Evolutionary conservation across 2,113 vertebrate species (phyloP), one percentile per base, ranked within the genome.

Genomic region (Vombatus ursinus): DNA sequence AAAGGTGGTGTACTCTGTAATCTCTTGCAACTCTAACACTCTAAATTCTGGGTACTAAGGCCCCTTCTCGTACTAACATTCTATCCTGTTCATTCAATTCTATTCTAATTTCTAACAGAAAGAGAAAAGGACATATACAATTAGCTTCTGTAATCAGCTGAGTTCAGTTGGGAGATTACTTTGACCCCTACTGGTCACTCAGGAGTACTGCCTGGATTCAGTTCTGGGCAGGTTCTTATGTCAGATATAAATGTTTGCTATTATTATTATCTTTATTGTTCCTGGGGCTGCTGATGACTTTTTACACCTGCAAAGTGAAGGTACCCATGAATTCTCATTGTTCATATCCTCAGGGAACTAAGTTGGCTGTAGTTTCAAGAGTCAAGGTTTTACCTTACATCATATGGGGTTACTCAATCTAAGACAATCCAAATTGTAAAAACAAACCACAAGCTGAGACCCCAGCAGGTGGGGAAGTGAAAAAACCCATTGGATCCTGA

Each of bases 131-230:
- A 9, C 2, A 44, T 89, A 90, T 0, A 26, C 49, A 37, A 91
- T 92, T 91, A 48, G 68, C 92, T 52, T 6, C 7, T 8, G 48
- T 89, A 92, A 44, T 91, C 93, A 14, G 31, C 68, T 37, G 48
- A 91, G 49, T 54, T 96, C 91, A 97, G 97, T 94, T n/a, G 94
- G 96, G 98, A 98, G 98, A 97, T 98, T 97, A 95, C 96, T 98
- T 98, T 97, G 98, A 97, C 98, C 98, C 96, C 97, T 98, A 96
- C 98, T 98, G 98, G 98, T 68, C 97, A 96, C 50, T 91, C 89
- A 53, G 6, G 89, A 53, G 19, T 54, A 98, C 91, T 98, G 90
- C 96, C 97, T 93, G 95, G 23, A 51, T 77, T 50, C 95, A 96
- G 89, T 90, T 94, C 51, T 3, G 93, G 44, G 90, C 50, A 95